Base-by-base conservation (phyloP, 1,140 invertebrate species). In the Apocrypta bakeri region DNA sequence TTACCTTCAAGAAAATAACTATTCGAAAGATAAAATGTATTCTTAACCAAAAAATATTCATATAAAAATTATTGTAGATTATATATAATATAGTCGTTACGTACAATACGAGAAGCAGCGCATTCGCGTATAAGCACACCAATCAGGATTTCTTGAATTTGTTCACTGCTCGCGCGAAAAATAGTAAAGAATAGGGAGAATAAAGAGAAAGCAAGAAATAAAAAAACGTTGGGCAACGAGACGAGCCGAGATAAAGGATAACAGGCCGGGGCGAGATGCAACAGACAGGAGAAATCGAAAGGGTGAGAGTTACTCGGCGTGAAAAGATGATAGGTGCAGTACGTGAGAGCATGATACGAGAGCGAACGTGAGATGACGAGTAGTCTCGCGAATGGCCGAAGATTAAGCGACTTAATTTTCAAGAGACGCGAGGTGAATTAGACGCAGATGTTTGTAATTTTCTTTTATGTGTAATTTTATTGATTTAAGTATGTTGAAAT, bases 71-170 rank as follows among this genome's bases (percentile, higher is more conserved):
- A n/a, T n/a, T n/a, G n/a, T n/a, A n/a, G n/a, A n/a, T n/a, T n/a
- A n/a, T n/a, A n/a, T n/a, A n/a, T n/a, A n/a, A n/a, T n/a, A n/a
- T n/a, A n/a, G n/a, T n/a, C n/a, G n/a, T n/a, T n/a, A 9, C 33
- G 33, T 37, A 37, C 33, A 37, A 9, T 9, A 9, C 33, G 9
- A 37, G 9, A 4, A 37, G 12, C 12, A 42, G 12, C 12, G 7
- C 40, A n/a, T n/a, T 12, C 40, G 40, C 48, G 17, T 31, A 37
- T 71, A 61, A 61, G 68, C n/a, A 79, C 6, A 24, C 25, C 9
- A 14, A 27, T 79, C 68, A 79, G 29, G 37, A 31, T 61, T 72
- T 24, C 3, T 29, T n/a, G 42, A 61, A 79, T 71, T 56, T 69
- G 66, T 79, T 56, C 21, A 8, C 66, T 14, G 21, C 24, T 24